Evolutionary conservation across 2,888 invertebrate genomes (phyloP).

Genomic region (Alentia gelatinosa): DNA sequence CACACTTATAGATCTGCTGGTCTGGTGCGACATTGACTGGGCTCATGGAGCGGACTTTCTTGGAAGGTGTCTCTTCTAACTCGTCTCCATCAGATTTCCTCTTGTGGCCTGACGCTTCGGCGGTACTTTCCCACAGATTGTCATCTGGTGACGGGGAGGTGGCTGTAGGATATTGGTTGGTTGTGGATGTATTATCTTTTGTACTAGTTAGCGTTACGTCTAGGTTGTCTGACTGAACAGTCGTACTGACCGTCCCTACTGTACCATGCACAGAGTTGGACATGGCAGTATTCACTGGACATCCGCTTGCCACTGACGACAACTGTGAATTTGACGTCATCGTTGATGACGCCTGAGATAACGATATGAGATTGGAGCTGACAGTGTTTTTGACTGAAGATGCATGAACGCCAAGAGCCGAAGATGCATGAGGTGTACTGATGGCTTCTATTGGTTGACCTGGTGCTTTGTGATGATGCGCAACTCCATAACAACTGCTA

Average conservation of each 20-base stretch:
- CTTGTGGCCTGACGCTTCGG: not conserved
- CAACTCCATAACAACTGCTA: slow-evolving; percentile 42
- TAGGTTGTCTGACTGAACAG: too few species aligned
- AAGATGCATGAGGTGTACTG: not conserved
- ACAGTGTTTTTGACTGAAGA: not conserved
- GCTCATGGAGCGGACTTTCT: not conserved
- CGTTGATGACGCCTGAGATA: not conserved
- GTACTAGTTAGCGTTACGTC: not conserved
- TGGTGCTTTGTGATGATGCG: not conserved
- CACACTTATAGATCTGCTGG: slow-evolving; percentile 51
- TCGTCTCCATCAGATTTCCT: not conserved
- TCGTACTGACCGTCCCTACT: too few species aligned
- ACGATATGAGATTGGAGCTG: not conserved
- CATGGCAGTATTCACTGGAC: not conserved
- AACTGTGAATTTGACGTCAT: not conserved
- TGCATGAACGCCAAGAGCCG: not conserved
- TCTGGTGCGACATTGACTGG: not conserved
- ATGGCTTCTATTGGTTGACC: not conserved
- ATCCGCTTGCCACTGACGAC: not conserved
- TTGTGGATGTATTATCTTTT: not conserved
- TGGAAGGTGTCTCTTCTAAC: not conserved
- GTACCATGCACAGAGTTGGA: too few species aligned
- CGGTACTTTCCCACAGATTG: not conserved
- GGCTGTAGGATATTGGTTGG: not conserved
- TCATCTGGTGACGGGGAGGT: not conserved